Conservation (phyloP, 1,140 invertebrate species). For the Caerostris darwini region DNA sequence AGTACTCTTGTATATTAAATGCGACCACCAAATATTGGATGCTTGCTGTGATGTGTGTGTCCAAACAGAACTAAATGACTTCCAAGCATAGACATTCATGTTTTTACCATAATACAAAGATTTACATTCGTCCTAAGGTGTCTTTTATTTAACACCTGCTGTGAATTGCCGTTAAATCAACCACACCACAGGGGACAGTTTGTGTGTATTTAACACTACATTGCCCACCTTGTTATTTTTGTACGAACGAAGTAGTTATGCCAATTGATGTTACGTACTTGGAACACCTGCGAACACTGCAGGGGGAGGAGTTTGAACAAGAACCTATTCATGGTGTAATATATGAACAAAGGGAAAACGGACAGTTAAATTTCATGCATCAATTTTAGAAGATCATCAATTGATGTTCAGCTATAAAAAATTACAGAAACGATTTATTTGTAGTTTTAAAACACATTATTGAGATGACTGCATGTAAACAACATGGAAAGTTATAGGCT, state of each 20-base stretch:
- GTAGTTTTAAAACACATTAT: too few relatives aligned
- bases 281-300: neutral
- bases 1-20: neutral
- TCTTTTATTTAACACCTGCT: slow-evolving; percentile 11
- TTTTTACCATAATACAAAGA: slow-evolving; percentile 19
- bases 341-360: neutral
- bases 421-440: too few relatives aligned
- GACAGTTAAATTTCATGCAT: too few relatives aligned
- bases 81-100: neutral
- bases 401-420: too few relatives aligned
- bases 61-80: neutral
- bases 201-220: slow-evolving; percentile 23
- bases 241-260: neutral
- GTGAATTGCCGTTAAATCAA: neutral
- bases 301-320: neutral
- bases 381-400: too few relatives aligned
- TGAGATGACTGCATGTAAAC: too few relatives aligned
- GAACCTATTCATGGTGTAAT: neutral
- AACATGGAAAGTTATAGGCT: too few relatives aligned
- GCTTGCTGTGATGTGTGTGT: neutral
- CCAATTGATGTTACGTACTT: neutral
- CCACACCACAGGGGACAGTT: neutral
- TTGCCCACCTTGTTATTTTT: slow-evolving; percentile 28
- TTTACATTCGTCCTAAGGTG: neutral
- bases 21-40: neutral